These are phyloP conservation scores for Argyra leucocephala DNA, from an alignment of 2,888 invertebrate species.

Conservation along the genomic window DNA sequence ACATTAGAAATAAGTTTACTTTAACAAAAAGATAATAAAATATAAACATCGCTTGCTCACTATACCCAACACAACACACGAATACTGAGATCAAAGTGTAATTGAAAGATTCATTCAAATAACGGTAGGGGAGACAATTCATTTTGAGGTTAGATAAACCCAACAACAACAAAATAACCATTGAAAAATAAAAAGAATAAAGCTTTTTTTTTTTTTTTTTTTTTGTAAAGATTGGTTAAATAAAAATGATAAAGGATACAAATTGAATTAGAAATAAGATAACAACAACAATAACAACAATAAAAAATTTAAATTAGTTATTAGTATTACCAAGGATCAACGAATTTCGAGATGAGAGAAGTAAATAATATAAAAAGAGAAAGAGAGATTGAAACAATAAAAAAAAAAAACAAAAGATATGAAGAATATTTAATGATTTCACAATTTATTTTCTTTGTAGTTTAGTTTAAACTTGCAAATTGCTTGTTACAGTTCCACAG, in stretches of 20 bases:
- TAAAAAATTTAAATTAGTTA: background rate
- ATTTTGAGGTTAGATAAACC: background rate
- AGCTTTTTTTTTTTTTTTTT: background rate
- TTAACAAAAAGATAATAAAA: no score
- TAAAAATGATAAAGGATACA: conserved; percentile 3
- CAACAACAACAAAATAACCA: no score
- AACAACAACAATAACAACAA: background rate
- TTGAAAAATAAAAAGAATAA: no score
- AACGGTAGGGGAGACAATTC: background rate
- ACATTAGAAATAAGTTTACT: no score
- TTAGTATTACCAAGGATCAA: background rate
- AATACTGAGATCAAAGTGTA: background rate
- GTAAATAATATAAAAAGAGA: background rate
- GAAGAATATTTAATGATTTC: background rate
- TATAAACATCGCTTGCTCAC: no score
- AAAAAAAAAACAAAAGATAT: background rate
- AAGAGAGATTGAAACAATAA: no score
- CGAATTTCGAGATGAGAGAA: background rate
- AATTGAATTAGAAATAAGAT: background rate
- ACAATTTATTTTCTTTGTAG: background rate
- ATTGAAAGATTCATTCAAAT: conserved; percentile 1
- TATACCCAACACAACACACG: no score
- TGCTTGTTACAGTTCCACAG: no score
- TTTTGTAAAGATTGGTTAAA: background rate
- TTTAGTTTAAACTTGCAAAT: conserved; percentile 6